Evolutionary conservation across 1,140 invertebrate genomes (phyloP).

Genomic region (Drosophila insularis): DNA sequence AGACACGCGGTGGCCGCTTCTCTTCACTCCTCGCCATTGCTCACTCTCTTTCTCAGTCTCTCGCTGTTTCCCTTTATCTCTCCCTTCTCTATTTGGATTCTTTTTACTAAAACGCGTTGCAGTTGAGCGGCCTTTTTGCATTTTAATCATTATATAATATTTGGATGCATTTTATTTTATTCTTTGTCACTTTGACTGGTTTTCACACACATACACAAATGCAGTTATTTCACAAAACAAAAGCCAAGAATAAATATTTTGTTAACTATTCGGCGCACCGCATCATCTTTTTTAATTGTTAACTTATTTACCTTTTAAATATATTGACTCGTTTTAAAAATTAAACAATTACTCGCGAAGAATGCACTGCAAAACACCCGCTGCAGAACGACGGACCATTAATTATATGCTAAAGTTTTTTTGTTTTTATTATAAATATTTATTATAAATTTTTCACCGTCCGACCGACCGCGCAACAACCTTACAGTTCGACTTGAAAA

Average conservation of each 20-base stretch:
- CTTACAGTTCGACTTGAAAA: too few species aligned
- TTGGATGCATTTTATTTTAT: not conserved
- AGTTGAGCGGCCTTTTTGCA: not conserved
- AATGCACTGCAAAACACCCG: not conserved
- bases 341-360: not conserved
- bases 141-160: slow-evolving; percentile 6
- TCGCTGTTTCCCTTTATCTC: not conserved
- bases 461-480: too few species aligned
- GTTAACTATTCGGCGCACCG: not conserved
- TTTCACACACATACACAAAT: not conserved
- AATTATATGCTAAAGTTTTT: too few species aligned
- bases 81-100: slow-evolving; percentile 2
- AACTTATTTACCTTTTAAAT: not conserved
- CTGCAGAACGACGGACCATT: not conserved
- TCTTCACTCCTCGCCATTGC: not conserved
- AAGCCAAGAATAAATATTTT: not conserved
- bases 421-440: too few species aligned
- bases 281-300: not conserved
- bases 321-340: not conserved
- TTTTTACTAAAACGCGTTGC: not conserved
- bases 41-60: not conserved
- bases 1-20: slow-evolving; percentile 60
- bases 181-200: not conserved
- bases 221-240: not conserved
- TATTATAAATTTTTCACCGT: too few species aligned